Evolutionary conservation across 2,888 invertebrate species (phyloP).

Genomic region (Thumatha senex): DNA sequence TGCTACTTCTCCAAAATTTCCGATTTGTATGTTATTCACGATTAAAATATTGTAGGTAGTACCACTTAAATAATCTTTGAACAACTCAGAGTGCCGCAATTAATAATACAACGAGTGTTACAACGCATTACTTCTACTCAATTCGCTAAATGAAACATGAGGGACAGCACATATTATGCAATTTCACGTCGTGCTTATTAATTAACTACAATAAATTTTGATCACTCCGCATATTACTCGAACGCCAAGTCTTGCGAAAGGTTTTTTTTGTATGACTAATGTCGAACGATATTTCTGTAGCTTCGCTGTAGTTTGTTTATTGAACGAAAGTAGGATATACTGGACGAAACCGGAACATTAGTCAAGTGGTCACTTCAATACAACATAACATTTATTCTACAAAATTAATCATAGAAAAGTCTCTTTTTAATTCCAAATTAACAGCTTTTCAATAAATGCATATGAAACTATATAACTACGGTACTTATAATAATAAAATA

Average conservation of each 20-base stretch:
- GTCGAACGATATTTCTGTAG: constrained; percentile 9
- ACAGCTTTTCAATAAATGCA: too few species aligned
- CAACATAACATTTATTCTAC: neutral
- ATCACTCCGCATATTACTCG: constrained; percentile 16
- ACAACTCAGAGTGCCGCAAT: too few species aligned
- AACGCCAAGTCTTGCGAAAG: constrained; percentile 3
- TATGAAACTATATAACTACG: too few species aligned
- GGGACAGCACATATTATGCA: constrained; percentile 3
- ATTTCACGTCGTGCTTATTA: constrained; percentile 12
- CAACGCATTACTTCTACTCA: neutral
- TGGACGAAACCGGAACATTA: neutral
- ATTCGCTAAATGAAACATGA: constrained; percentile 9
- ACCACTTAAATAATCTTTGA: too few species aligned
- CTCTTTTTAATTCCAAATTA: too few species aligned
- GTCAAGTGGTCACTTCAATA: neutral
- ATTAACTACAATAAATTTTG: constrained; percentile 17
- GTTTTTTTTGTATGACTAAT: constrained; percentile 18
- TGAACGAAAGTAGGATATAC: neutral
- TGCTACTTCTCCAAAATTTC: too few species aligned
- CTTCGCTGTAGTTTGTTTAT: constrained; percentile 4
- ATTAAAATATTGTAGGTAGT: too few species aligned
- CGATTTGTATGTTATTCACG: too few species aligned
- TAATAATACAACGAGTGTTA: too few species aligned
- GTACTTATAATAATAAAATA: too few species aligned
- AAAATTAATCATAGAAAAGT: too few species aligned